These are phyloP conservation scores for Callospermophilus lateralis DNA, from an alignment of 2,113 vertebrate species.

Conservation along the genomic window DNA sequence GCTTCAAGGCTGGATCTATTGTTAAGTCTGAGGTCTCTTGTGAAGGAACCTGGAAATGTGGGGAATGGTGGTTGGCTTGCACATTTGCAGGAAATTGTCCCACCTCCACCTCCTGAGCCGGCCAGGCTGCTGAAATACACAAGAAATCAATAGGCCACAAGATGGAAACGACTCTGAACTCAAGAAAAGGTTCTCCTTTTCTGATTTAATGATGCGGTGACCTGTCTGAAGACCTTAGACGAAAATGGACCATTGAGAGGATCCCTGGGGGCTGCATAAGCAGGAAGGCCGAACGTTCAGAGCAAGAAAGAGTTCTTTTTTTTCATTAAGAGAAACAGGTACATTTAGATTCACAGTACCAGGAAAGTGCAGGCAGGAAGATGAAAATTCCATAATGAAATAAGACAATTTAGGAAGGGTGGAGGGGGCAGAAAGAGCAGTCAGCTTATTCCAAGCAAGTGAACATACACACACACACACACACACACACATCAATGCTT, in stretches of 20 bases:
- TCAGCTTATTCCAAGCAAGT: background rate
- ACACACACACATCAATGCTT: background rate
- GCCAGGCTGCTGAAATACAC: background rate
- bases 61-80: background rate
- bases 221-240: constrained; percentile 26
- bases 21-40: background rate
- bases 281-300: background rate
- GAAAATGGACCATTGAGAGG: constrained; percentile 45
- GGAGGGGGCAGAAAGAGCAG: background rate
- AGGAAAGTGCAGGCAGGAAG: constrained; percentile 19
- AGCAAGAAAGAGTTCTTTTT: constrained; percentile 49
- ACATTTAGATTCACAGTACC: constrained; percentile 41
- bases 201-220: constrained; percentile 18
- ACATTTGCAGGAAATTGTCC: background rate
- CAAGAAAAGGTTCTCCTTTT: constrained; percentile 59
- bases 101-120: background rate
- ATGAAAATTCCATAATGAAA: constrained; percentile 52
- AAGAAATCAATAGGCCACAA: constrained; percentile 56
- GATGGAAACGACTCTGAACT: constrained; percentile 70
- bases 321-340: constrained; percentile 62
- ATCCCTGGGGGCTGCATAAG: background rate
- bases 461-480: background rate
- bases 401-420: constrained; percentile 39
- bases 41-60: background rate
- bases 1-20: background rate